Conservation (phyloP, 2,113 vertebrate genomes). For the Scolopax mira region DNA sequence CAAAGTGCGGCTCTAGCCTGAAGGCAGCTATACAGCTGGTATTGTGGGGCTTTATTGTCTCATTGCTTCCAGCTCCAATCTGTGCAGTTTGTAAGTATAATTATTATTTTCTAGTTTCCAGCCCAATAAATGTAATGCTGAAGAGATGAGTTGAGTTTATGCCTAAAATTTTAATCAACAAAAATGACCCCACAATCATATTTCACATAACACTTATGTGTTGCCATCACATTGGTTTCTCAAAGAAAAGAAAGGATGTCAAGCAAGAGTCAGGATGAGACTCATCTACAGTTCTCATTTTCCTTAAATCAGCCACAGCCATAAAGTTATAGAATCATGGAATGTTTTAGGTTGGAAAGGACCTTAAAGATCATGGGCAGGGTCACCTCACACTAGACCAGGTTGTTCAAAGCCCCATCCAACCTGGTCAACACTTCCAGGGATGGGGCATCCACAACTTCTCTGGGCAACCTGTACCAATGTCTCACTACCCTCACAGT, state of each 20-base stretch:
- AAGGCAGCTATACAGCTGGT: slow-evolving; percentile 39
- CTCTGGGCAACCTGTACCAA: neutral
- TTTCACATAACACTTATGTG: neutral
- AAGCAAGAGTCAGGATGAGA: neutral
- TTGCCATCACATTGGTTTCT: neutral
- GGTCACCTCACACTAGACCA: neutral
- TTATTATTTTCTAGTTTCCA: slow-evolving; percentile 48
- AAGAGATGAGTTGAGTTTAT: neutral
- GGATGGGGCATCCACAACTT: neutral
- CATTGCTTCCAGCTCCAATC: slow-evolving; percentile 23
- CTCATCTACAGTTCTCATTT: neutral
- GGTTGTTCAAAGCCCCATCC: neutral
- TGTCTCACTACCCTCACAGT: neutral
- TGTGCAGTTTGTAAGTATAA: neutral
- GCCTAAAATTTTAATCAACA: neutral
- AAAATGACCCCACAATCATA: neutral
- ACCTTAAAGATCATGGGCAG: neutral
- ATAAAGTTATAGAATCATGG: neutral
- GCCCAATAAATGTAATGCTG: slow-evolving; percentile 2
- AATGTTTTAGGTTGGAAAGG: neutral
- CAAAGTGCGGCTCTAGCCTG: neutral
- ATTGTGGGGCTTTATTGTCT: slow-evolving; percentile 14
- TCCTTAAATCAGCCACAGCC: neutral
- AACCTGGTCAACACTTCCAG: neutral
- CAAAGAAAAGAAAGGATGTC: neutral